Percentiles rank a stretch among this genome's conserved stretches.
These are phyloP conservation scores for Punctoribates punctum DNA, from an alignment of 2,888 invertebrate genomes.

Conservation along the genomic window DNA sequence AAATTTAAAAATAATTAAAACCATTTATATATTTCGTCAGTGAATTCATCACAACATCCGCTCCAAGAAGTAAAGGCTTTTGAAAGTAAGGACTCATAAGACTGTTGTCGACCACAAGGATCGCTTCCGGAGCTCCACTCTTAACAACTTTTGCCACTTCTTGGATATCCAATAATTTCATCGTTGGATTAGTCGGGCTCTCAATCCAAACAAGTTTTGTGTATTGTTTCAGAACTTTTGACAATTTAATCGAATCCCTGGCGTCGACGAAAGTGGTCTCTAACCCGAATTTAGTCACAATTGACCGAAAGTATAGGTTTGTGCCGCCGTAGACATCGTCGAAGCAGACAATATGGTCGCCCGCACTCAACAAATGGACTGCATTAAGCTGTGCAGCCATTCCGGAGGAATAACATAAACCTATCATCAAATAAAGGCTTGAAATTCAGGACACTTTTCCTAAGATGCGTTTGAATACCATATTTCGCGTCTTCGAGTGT, in stretches of 20 bases:
- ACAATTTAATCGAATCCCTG: constrained; percentile 64
- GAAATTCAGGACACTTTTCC: neutral
- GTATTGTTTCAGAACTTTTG: constrained; percentile 68
- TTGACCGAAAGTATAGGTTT: constrained; percentile 64
- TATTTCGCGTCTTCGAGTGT: constrained; percentile 81
- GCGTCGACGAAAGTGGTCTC: constrained; percentile 73
- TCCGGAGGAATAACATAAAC: constrained; percentile 75
- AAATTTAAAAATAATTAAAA: constrained; percentile 53
- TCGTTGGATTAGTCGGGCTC: constrained; percentile 89
- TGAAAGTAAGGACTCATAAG: constrained; percentile 84
- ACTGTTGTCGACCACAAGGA: constrained; percentile 86
- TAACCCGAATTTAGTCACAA: constrained; percentile 64
- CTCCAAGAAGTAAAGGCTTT: constrained; percentile 82
- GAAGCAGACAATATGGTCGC: constrained; percentile 84
- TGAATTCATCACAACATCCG: constrained; percentile 85
- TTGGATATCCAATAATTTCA: constrained; percentile 83
- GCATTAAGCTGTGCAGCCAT: constrained; percentile 78
- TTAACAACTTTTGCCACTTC: constrained; percentile 65
- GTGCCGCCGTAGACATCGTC: constrained; percentile 69
- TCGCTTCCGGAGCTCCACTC: constrained; percentile 58
- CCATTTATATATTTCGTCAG: constrained; percentile 91
- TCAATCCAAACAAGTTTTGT: constrained; percentile 89
- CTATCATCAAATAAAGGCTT: neutral
- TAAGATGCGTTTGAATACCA: constrained; percentile 54
- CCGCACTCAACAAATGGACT: constrained; percentile 66